phyloP scores from a whole-genome alignment of 2,888 invertebrate genomes.

The Parthenolecanium corni region DNA sequence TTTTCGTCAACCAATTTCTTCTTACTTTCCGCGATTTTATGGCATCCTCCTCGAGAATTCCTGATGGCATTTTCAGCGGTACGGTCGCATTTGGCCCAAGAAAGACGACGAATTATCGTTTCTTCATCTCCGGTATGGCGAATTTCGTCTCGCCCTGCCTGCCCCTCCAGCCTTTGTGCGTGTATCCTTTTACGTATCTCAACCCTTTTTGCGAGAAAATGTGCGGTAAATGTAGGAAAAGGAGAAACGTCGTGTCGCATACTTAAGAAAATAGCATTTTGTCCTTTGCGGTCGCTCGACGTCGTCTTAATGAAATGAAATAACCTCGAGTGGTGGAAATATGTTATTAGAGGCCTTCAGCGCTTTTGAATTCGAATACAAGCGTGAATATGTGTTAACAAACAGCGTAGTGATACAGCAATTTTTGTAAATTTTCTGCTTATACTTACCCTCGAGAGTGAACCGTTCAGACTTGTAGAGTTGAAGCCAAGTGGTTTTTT shows the following conservation, averaged over 20 bases:
- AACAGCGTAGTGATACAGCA: too few relatives aligned
- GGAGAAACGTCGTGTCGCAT: slow-evolving; percentile 18
- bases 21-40: slow-evolving; percentile 15
- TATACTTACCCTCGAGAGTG: too few relatives aligned
- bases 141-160: background rate
- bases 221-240: slow-evolving; percentile 27
- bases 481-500: too few relatives aligned
- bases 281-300: slow-evolving; percentile 19
- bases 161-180: background rate
- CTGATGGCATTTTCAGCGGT: slow-evolving; percentile 21
- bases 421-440: too few relatives aligned
- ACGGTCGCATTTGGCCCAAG: slow-evolving; percentile 1
- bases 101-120: slow-evolving; percentile 26
- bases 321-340: slow-evolving; percentile 4
- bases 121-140: slow-evolving; percentile 24
- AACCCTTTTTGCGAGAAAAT: slow-evolving; percentile 24
- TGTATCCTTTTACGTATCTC: slow-evolving; percentile 24
- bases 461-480: too few relatives aligned
- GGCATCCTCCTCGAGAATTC: slow-evolving; percentile 4
- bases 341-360: background rate
- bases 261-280: slow-evolving; percentile 24
- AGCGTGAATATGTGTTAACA: too few relatives aligned
- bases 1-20: background rate
- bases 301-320: slow-evolving; percentile 10
- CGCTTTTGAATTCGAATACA: too few relatives aligned